Evolutionary conservation across 2,888 invertebrate genomes (phyloP), one percentile per base, ranked within the genome.

Genomic region (Orchestes rusci): DNA sequence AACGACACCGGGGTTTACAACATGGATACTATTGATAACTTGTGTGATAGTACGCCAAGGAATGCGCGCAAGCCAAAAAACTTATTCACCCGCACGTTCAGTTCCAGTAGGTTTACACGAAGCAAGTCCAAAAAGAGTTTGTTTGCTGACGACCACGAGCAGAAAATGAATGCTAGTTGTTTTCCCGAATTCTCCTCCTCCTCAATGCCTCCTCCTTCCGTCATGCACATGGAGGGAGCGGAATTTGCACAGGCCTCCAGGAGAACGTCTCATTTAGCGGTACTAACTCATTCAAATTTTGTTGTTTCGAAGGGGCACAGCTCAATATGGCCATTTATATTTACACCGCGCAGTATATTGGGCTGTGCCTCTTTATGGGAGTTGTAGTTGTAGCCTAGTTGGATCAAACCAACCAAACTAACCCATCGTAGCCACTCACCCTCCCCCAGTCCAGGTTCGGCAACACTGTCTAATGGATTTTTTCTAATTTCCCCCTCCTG

Each of bases 211-310:
- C 33, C 32, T 42, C 50, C 45, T 40, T 48, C 47, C 54, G 56
- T 58, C 57, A 58, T 56, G 58, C 59, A 55, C 53, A 52, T 40
- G 52, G 19, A 12, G 40, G 45, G 29, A 42, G 46, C 39, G 42
- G 35, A 42, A 42, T 31, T 13, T 36, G 42, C 51, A 54, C 57
- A 54, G 61, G 61, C 64, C 37, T 52, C 59, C 51, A 58, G 60
- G 53, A 61, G 62, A 58, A 57, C 59, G 56, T 55, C 64, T 62
- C 57, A 63, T 59, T 54, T 60, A 59, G 62, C 59, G 67, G 67
- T 68, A 68, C 68, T 68, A 67, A 68, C 67, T 67, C 62, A 64
- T 64, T 61, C 59, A 57, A 56, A 45, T 53, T 53, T 27, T 27
- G 10, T 48, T 45, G 42, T 39, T 34, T 45, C 39, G 39, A 32